phyloP scores from a whole-genome alignment of 92 coral and sea anemone genomes.

The Pocillopora meandrina region DNA sequence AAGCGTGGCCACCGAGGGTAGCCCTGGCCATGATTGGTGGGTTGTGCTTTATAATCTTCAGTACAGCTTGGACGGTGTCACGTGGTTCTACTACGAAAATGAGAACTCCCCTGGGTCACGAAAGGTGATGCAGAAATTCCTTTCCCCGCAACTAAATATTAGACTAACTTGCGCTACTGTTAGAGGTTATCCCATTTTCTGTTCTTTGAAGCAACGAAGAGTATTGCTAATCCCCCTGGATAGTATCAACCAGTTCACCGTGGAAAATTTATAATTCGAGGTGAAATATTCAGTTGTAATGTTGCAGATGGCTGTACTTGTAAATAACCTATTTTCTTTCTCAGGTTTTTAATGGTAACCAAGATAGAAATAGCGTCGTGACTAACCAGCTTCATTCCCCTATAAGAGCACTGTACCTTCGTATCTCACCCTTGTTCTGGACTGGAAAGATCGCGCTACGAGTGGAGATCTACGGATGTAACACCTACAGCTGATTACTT shows the following conservation, averaged over 20 bases:
- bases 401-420: constrained; percentile 14
- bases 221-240: too few relatives aligned
- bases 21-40: constrained; percentile 61
- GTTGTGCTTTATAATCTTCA: constrained; percentile 36
- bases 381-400: constrained; percentile 10
- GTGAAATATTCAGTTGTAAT: too few relatives aligned
- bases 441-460: not conserved
- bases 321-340: not conserved
- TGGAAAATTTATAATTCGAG: too few relatives aligned
- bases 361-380: not conserved
- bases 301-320: too few relatives aligned
- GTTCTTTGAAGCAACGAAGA: too few relatives aligned
- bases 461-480: constrained; percentile 19
- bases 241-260: too few relatives aligned
- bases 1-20: constrained; percentile 70
- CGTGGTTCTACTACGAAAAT: constrained; percentile 33
- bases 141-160: not conserved
- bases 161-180: too few relatives aligned
- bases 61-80: constrained; percentile 38
- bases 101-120: not conserved
- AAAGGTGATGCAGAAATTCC: not conserved
- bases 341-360: constrained; percentile 9
- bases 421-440: constrained; percentile 7
- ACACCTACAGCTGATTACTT: not conserved
- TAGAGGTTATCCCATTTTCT: too few relatives aligned